Conservation (phyloP, 2,888 invertebrate genomes). For the Vandiemenella viatica region DNA sequence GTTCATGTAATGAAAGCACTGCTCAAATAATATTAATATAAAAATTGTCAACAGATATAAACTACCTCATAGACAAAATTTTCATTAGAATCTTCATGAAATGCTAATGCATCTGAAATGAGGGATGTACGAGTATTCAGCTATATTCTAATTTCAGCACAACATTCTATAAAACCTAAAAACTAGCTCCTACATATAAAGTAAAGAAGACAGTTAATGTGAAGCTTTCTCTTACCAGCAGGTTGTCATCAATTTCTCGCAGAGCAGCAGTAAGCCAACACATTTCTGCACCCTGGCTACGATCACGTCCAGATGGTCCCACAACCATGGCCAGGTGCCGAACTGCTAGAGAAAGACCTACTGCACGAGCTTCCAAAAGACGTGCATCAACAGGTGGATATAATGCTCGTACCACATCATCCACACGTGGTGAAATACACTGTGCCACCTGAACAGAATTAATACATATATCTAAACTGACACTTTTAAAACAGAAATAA, state of each 20-base stretch:
- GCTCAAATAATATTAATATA: too few relatives aligned
- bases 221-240: constrained; percentile 38
- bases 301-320: not conserved
- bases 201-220: not conserved
- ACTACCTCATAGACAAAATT: too few relatives aligned
- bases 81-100: too few relatives aligned
- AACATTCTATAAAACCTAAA: too few relatives aligned
- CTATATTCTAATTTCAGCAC: too few relatives aligned
- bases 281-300: too few relatives aligned
- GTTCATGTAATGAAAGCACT: too few relatives aligned
- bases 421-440: constrained; percentile 49
- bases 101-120: too few relatives aligned
- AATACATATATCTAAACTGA: not conserved
- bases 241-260: constrained; percentile 48
- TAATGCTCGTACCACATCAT: constrained; percentile 54
- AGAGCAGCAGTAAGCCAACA: constrained; percentile 45
- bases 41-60: too few relatives aligned
- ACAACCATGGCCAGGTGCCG: constrained; percentile 38
- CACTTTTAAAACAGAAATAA: too few relatives aligned
- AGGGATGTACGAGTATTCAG: too few relatives aligned
- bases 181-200: not conserved
- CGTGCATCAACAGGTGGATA: constrained; percentile 55
- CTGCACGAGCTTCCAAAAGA: constrained; percentile 49
- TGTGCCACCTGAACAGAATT: constrained; percentile 35
- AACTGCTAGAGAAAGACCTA: constrained; percentile 47